Evolutionary conservation across 2,113 vertebrate genomes (phyloP), one percentile per base, ranked within the genome.

Genomic region (Dicerorhinus sumatrensis): DNA sequence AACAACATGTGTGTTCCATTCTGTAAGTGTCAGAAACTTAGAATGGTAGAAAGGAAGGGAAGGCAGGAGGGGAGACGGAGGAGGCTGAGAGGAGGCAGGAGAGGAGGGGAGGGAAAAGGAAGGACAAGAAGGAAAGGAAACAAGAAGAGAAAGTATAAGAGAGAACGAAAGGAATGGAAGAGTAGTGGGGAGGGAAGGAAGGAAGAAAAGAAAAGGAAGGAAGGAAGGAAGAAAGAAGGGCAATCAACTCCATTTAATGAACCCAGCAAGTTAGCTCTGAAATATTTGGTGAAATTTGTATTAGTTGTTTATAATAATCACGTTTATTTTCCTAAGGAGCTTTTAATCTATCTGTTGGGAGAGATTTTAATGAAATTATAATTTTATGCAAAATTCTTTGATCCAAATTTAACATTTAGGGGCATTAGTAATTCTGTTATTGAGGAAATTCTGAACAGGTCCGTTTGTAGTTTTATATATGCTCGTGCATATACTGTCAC

Each of bases 301-400:
- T 65, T 89, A 8, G 9, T 39, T 82, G 20, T 58, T 42, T 81
- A 46, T 42, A 75, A 65, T 31, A 65, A 36, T 54, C 33, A 76
- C 11, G 36, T 62, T 69, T 67, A 82, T 88, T 82, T 67, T 62
- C 4, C 9, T 58, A 69, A 39, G 1, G 17, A 60, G 27, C 5
- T 56, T 87, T 96, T 76, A 85, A 18, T 25, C 21, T 60, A 62
- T 27, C 7, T 95, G 25, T 87, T 86, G 75, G 36, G 51, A 87
- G 13, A 33, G 12, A 36, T 60, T 63, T 27, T 60, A 39, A 67
- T 89, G 48, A 76, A 90, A 21, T 79, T 8, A 62, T 39, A 87
- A 48, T 79, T 87, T 56, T 80, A 46, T 10, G 12, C 76, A 54
- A 89, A 93, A 39, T 65, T 23, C 33, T 79, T 84, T 88, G 12